phyloP scores from a whole-genome alignment of 2,113 vertebrate species.

The Micronycteris hirsuta region DNA sequence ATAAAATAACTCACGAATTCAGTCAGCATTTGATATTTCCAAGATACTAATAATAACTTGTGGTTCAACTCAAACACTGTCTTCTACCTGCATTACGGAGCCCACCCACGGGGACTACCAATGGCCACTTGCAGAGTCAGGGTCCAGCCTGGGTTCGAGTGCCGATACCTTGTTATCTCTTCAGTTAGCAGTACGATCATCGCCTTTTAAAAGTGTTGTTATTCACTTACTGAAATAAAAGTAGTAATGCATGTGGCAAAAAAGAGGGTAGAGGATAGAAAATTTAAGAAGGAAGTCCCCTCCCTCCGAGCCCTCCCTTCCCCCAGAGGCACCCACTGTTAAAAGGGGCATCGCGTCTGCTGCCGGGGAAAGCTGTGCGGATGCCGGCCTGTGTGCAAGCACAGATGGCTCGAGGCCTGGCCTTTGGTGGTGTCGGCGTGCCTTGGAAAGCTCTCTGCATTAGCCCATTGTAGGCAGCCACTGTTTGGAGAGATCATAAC shows the following conservation, averaged over 20 bases:
- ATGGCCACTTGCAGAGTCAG: fast-evolving
- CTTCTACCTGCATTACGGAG: neutral
- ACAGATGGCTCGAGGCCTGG: too few species aligned
- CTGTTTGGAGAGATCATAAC: neutral
- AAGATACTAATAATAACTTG: neutral
- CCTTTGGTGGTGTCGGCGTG: neutral
- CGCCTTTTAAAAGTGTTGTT: neutral
- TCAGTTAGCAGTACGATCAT: neutral
- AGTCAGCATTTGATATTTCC: neutral
- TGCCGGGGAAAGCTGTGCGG: neutral
- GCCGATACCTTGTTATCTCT: neutral
- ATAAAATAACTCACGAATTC: neutral
- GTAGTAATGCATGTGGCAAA: neutral
- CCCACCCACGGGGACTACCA: neutral
- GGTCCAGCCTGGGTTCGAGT: fast-evolving
- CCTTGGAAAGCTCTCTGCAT: neutral
- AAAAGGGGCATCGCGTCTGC: neutral
- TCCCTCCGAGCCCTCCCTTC: neutral
- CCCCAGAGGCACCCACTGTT: neutral
- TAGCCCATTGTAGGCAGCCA: neutral
- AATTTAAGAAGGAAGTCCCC: neutral
- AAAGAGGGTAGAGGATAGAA: neutral
- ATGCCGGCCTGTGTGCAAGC: neutral
- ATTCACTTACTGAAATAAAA: constrained; percentile 7
- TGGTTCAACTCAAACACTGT: neutral